A percentile compares a stretch with the other conserved stretches of the same genome.
These are phyloP conservation scores for Sus scrofa DNA, from an alignment of 2,113 vertebrate species.

Conservation along the genomic window DNA sequence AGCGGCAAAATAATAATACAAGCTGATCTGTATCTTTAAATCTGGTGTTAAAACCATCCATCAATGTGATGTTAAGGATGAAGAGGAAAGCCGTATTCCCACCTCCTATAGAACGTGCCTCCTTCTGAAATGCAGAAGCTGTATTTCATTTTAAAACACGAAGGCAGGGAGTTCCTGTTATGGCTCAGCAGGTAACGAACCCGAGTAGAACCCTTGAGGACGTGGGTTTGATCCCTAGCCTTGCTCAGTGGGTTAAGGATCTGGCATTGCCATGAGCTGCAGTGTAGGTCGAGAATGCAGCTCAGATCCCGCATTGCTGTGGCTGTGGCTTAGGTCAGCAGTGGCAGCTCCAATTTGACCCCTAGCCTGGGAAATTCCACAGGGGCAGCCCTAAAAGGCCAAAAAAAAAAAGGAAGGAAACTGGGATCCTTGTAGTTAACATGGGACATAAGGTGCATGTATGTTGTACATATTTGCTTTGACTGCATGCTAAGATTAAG, in stretches of 20 bases:
- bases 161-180: not conserved
- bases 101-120: not conserved
- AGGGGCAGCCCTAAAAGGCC: too few relatives aligned
- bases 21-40: not conserved
- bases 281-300: too few relatives aligned
- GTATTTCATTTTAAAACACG: conserved; percentile 6
- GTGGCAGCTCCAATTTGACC: too few relatives aligned
- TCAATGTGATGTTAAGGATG: not conserved
- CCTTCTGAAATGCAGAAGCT: not conserved
- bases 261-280: too few relatives aligned
- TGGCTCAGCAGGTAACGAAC: too few relatives aligned
- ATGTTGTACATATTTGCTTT: not conserved
- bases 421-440: not conserved
- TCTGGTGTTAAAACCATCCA: not conserved
- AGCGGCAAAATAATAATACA: not conserved
- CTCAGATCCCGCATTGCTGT: too few relatives aligned
- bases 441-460: not conserved
- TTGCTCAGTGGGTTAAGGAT: too few relatives aligned
- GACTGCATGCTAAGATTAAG: not conserved
- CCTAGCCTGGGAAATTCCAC: too few relatives aligned
- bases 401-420: too few relatives aligned
- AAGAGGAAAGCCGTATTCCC: not conserved
- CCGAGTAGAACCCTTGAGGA: too few relatives aligned
- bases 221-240: too few relatives aligned
- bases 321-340: too few relatives aligned